These are phyloP conservation scores for Ormyrus pomaceus DNA, from an alignment of 2,888 invertebrate species.

Conservation along the genomic window DNA sequence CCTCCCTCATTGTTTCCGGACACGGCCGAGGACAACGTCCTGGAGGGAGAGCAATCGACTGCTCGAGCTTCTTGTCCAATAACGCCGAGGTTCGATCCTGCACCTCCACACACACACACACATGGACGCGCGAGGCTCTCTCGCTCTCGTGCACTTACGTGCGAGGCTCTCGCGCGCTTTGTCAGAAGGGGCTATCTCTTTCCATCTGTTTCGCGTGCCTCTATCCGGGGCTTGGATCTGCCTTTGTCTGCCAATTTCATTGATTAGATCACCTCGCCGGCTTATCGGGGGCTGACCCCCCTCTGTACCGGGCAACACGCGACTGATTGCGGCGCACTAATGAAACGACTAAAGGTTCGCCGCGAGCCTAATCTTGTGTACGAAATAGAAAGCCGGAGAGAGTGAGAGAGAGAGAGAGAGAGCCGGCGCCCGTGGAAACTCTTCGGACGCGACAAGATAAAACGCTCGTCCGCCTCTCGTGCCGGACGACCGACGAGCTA, in stretches of 20 bases:
- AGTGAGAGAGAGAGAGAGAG: too few relatives aligned
- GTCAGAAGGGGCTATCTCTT: constrained; percentile 58
- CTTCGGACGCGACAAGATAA: constrained; percentile 48
- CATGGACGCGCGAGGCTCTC: background rate
- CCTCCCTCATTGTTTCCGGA: constrained; percentile 68
- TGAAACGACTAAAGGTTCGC: constrained; percentile 70
- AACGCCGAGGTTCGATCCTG: constrained; percentile 64
- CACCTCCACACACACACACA: constrained; percentile 56
- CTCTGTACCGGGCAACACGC: constrained; percentile 47
- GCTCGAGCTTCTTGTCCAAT: constrained; percentile 43
- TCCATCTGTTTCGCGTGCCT: constrained; percentile 59
- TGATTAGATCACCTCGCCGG: constrained; percentile 70
- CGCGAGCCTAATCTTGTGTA: constrained; percentile 68
- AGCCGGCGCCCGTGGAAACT: constrained; percentile 29
- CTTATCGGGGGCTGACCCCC: constrained; percentile 62
- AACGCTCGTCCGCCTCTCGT: constrained; percentile 40
- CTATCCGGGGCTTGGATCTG: constrained; percentile 60
- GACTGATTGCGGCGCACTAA: constrained; percentile 72
- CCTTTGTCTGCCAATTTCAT: constrained; percentile 75
- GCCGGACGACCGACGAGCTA: constrained; percentile 11
- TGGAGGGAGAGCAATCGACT: constrained; percentile 59
- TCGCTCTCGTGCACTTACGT: constrained; percentile 28
- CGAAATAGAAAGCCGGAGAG: constrained; percentile 60
- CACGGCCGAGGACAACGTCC: constrained; percentile 58
- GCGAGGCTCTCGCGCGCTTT: constrained; percentile 33